Base-by-base conservation (phyloP, 2,888 invertebrate genomes). In the Microctonus brassicae region DNA sequence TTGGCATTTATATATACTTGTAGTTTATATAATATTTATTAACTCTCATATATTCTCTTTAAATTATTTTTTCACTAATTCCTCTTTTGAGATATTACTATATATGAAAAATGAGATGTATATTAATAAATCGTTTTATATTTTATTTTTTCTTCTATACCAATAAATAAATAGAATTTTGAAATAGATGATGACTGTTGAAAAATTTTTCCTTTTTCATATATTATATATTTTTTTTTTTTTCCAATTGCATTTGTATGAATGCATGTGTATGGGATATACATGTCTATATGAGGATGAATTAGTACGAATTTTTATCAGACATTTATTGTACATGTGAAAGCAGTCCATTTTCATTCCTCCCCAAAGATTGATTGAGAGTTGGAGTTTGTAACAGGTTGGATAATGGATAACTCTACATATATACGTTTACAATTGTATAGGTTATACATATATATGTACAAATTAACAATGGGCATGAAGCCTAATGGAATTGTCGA, bases 341-440 rank as follows among this genome's bases (percentile, higher is more conserved):
- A 17, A 47, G 47, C 47, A 47, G 47, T 47, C 17, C 47, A 47
- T 47, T 47, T 47, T 17, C 17, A 47, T 47, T 47, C 9, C 47
- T 47, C 47, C 47, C 47, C 47, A 47, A 47, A 47, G 47, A 47
- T 47, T 47, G 47, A 47, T 47, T 47, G 47, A 47, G 47, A 47
- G 47, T n/a, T 47, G 17, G 47, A 47, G 47, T 47, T 47, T 17
- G 47, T 47, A 47, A 17, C 47, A 47, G 17, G 47, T 47, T 47
- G 4, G 17, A 47, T 47, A 47, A 47, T 47, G 47, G 47, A 47
- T 47, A 47, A 47, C 47, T 2, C 17, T 13, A 11, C n/a, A 17
- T 47, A 5, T 47, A 20, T 47, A 17, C 1, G 17, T 17, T 9
- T n/a, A 47, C 7, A n/a, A 3, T 17, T 1, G 17, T 17, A 47